These are phyloP conservation scores for Polypedilum vanderplanki DNA, from an alignment of 1,140 invertebrate genomes.

Conservation along the genomic window DNA sequence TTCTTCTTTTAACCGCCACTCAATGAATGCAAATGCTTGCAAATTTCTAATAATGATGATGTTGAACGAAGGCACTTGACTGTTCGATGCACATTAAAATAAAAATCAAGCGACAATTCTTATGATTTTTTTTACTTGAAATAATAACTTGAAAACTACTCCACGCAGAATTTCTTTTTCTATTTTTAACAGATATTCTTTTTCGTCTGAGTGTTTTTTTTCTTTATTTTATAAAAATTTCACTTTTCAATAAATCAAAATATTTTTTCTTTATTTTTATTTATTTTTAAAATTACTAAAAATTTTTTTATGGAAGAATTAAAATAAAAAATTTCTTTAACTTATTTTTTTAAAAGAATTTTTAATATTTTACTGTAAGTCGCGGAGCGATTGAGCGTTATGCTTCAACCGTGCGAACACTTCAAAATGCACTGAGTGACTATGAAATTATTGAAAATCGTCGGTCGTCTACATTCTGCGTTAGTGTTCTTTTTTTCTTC, in stretches of 20 bases:
- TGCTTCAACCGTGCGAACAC: constrained; percentile 26
- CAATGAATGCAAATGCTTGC: background rate
- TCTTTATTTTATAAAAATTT: background rate
- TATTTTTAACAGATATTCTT: background rate
- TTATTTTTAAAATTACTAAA: background rate
- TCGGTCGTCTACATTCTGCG: too few relatives aligned
- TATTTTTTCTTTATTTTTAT: background rate
- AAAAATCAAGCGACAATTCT: too few relatives aligned
- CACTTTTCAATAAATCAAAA: constrained; percentile 13
- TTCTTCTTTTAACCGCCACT: background rate
- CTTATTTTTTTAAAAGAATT: background rate
- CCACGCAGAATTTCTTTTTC: background rate
- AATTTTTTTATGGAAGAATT: background rate
- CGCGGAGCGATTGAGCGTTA: background rate
- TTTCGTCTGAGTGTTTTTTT: background rate
- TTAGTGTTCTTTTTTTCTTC: too few relatives aligned
- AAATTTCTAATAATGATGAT: background rate
- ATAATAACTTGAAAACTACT: constrained; percentile 12
- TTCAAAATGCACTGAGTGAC: constrained; percentile 17
- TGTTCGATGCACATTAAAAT: background rate
- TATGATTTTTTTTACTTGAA: background rate
- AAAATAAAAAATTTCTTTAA: background rate
- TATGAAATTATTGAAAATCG: background rate
- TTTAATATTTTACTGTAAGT: background rate
- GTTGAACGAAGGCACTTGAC: constrained; percentile 12